Conservation (phyloP, 2,113 vertebrate species). For the Entomyzon cyanotis region DNA sequence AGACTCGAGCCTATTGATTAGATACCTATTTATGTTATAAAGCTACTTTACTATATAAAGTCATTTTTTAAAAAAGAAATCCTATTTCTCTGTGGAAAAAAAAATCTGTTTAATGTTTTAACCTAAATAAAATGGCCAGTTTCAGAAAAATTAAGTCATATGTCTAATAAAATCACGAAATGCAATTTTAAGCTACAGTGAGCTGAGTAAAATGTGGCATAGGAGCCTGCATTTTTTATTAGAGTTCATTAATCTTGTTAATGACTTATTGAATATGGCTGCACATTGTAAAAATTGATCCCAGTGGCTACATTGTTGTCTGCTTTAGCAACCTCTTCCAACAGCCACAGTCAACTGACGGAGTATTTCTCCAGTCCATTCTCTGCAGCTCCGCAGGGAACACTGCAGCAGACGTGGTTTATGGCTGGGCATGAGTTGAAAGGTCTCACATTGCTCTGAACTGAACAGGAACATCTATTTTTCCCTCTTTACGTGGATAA, state of each 20-base stretch:
- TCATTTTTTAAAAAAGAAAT: not conserved
- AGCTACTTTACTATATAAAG: not conserved
- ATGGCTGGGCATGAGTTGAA: not conserved
- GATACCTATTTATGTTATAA: not conserved
- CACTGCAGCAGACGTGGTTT: not conserved
- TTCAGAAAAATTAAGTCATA: slow-evolving; percentile 55
- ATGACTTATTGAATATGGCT: slow-evolving; percentile 53
- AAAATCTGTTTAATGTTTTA: slow-evolving; percentile 26
- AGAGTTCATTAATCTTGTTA: slow-evolving; percentile 60
- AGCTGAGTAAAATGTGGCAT: slow-evolving; percentile 42
- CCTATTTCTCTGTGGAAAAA: not conserved
- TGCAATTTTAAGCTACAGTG: slow-evolving; percentile 51
- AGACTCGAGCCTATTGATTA: not conserved
- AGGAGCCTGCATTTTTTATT: slow-evolving; percentile 54
- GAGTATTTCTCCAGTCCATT: not conserved
- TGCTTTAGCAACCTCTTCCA: slow-evolving; percentile 20
- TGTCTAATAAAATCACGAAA: slow-evolving; percentile 53
- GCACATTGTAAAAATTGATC: slow-evolving; percentile 45
- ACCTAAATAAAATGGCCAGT: slow-evolving; percentile 32
- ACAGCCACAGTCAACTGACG: not conserved
- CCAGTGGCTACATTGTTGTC: not conserved
- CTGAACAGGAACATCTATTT: not conserved
- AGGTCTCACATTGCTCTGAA: not conserved
- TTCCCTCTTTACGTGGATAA: not conserved
- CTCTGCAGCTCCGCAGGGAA: not conserved